Base-by-base conservation (phyloP, 2,797 vertebrate species). In the Heterohyrax brucei region DNA sequence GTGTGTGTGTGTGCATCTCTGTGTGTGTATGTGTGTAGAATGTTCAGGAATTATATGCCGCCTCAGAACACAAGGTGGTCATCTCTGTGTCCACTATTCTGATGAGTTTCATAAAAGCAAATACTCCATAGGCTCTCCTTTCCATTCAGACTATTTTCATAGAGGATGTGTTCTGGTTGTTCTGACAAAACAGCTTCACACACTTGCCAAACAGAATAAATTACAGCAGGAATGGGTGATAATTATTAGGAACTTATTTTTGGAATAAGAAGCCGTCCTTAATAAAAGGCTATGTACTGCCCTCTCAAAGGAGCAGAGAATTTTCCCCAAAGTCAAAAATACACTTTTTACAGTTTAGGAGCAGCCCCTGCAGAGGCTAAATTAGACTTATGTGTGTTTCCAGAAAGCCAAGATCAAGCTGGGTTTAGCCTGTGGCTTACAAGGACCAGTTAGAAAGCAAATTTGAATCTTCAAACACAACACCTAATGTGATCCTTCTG, bases 221-320 rank as follows among this genome's bases (percentile, higher is more conserved):
- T 97, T 90, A 22, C 24, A 94, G 21, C 78, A 95, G 86, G 76
- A 96, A 94, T 64, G 53, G 62, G 39, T 93, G 46, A 16, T 96
- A 87, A 96, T 95, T 97, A 92, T 95, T 97, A 92, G 89, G 48
- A 97, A 92, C 87, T 97, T 14, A 80, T 87, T 97, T 97, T 97
- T 95, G 80, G 77, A 93, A 96, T 83, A 73, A 90, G 80, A 97
- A 98, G 3, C 7, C 18, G 96, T 97, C 48, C 91, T 97, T 96
- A 97, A 73, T 97, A 96, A 93, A 87, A 50, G 95, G 91, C 92
- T 96, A 5, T 3, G 0, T 61, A 61, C 44, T 93, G 26, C 48
- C 93, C 97, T 97, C 77, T 73, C 10, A 92, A 97, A 96, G 56
- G 81, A 97, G 89, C 0, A 0, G 44, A 87, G 61, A 96, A 96